Base-by-base conservation (phyloP, 2,113 vertebrate species). In the Pungitius pungitius region DNA sequence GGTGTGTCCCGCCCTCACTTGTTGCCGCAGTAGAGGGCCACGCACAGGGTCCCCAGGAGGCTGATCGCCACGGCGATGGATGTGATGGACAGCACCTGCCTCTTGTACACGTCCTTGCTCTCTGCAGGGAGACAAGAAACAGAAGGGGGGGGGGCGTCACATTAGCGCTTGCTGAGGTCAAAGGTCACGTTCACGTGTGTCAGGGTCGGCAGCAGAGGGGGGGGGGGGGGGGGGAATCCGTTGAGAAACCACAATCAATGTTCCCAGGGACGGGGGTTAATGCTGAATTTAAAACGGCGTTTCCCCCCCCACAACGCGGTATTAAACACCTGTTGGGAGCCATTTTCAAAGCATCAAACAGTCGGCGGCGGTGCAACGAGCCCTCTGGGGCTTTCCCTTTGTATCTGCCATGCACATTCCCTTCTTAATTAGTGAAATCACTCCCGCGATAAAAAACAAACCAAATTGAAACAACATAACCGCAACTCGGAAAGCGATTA, bases 21-120 rank as follows among this genome's bases (percentile, higher is more conserved):
- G 95, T 94, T 96, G 91, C 96, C 95, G 94, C 96, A 98, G 96
- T 99, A 99, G 90, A 99, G 96, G 3, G 94, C 96, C 86, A 98
- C 95, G 85, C 96, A 98, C 77, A 99, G 94, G 56, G 95, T 92
- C 83, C 96, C 98, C 92, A 98, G 95, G 77, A 99, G 94, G 90
- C 97, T 94, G 92, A 99, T 95, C 75, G 96, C 96, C 82, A 97
- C 95, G 90, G 96, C 89, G 91, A 99, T 99, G 88, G 96, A 98
- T 67, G 96, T 95, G 85, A 99, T 95, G 84, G 97, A 98, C 92
- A 99, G 94, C 93, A 99, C 95, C 90, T 99, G 97, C 87, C 97
- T 95, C 91, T 97, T 96, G 93, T 99, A 98, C 70, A 97, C 94
- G 52, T 96, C 97, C 92, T 98, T 95, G 45, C 96, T 99, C 95